Conservation (phyloP, 2,113 vertebrate species). For the Colaptes auratus region DNA sequence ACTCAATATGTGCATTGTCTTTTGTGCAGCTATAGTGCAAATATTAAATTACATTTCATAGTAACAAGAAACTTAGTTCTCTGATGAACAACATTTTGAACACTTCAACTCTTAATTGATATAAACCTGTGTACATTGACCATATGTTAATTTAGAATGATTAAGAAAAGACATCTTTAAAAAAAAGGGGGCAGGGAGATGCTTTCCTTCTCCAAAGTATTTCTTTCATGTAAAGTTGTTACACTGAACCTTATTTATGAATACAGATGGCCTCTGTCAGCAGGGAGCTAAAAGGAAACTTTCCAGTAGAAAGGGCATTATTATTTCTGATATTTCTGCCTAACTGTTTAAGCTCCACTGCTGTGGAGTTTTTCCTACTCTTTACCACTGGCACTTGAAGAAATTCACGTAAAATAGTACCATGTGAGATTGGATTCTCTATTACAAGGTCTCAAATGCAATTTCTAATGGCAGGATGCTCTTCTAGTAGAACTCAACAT, state of each 20-base stretch:
- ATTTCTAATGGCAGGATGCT: neutral
- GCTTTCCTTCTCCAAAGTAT: conserved; percentile 1
- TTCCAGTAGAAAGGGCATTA: neutral
- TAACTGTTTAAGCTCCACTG: neutral
- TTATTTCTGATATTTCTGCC: neutral
- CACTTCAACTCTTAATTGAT: conserved; percentile 34
- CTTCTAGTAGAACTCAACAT: neutral
- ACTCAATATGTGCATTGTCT: conserved; percentile 63
- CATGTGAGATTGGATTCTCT: neutral
- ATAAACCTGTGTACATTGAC: conserved; percentile 3
- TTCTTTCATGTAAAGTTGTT: neutral
- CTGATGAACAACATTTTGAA: conserved; percentile 50
- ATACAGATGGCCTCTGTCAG: neutral
- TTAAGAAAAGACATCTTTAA: conserved; percentile 39
- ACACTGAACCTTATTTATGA: neutral
- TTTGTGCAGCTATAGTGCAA: neutral
- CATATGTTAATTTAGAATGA: conserved; percentile 47
- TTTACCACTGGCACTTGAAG: neutral
- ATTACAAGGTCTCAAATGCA: neutral
- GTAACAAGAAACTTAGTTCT: conserved; percentile 6
- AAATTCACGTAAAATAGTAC: neutral
- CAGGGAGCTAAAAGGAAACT: neutral
- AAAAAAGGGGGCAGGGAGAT: neutral
- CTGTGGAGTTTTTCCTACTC: neutral
- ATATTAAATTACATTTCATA: conserved; percentile 46